Percentiles rank a stretch among this genome's conserved stretches.
phyloP scores from a whole-genome alignment of 2,888 invertebrate species.

The Amblyjoppa proteus region DNA sequence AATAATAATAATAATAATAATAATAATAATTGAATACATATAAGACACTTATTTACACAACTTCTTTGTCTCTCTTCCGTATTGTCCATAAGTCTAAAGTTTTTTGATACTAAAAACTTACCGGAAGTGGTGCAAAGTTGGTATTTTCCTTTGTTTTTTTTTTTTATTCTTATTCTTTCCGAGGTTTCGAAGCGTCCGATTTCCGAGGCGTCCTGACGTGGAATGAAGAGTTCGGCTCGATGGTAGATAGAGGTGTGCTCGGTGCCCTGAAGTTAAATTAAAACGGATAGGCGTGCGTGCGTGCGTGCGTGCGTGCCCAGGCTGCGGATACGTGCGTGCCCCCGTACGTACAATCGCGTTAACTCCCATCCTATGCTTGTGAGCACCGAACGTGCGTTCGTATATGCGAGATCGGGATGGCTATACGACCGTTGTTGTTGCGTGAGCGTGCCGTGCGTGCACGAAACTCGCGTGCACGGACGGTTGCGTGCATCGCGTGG shows the following conservation, averaged over 20 bases:
- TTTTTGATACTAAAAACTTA: neutral
- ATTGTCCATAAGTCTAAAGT: neutral
- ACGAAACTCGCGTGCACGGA: conserved; percentile 69
- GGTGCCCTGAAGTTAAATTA: conserved; percentile 61
- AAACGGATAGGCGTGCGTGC: conserved; percentile 67
- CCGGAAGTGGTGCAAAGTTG: neutral
- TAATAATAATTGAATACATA: neutral
- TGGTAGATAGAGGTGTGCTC: conserved; percentile 25
- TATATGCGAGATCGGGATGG: neutral
- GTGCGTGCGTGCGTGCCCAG: conserved; percentile 65
- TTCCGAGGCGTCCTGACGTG: neutral
- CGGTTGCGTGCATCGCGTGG: conserved; percentile 74
- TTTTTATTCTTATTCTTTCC: conserved; percentile 61
- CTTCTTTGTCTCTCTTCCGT: neutral
- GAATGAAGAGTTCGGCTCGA: conserved; percentile 22
- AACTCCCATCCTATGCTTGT: neutral
- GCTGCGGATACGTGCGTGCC: conserved; percentile 63
- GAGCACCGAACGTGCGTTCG: neutral
- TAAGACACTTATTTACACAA: neutral
- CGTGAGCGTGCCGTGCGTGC: conserved; percentile 52
- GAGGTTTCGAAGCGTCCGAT: conserved; percentile 36
- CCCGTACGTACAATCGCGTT: conserved; percentile 38
- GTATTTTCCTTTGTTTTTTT: neutral
- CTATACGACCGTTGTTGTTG: conserved; percentile 16
- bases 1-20: neutral